These are phyloP conservation scores for Psittacula derbiana DNA, from an alignment of 2,797 vertebrate genomes.

Conservation along the genomic window DNA sequence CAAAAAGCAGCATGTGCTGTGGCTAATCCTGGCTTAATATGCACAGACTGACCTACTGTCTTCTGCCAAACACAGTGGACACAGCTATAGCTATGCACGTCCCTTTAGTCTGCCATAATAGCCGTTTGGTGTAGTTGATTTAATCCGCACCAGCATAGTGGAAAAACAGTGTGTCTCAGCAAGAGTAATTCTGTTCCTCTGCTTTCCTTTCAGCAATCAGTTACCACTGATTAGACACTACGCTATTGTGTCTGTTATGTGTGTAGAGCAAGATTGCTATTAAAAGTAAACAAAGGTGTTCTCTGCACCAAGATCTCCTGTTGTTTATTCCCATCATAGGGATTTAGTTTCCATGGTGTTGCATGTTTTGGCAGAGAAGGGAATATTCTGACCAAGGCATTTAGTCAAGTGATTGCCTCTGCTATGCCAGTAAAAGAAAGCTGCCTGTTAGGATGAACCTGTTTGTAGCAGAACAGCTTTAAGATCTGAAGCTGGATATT, in stretches of 20 bases:
- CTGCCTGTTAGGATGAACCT: background rate
- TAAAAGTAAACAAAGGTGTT: conserved; percentile 20
- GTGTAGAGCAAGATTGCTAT: background rate
- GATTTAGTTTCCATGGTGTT: conserved; percentile 31
- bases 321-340: conserved; percentile 5
- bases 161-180: background rate
- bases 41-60: accelerated
- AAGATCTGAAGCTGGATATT: background rate
- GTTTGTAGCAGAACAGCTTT: background rate
- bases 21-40: background rate
- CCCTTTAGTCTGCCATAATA: background rate
- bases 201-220: background rate
- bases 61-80: background rate
- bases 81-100: background rate
- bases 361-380: conserved; percentile 16
- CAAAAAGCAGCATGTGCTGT: background rate
- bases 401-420: background rate
- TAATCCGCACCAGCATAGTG: background rate
- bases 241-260: background rate
- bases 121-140: background rate
- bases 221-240: background rate
- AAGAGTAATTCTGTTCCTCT: background rate
- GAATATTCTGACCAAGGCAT: background rate
- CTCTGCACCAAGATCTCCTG: background rate
- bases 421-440: background rate